Percentiles rank a stretch among this genome's conserved stretches.
Evolutionary conservation across 1,140 invertebrate genomes (phyloP).

Genomic region (Nixonia krombeini): DNA sequence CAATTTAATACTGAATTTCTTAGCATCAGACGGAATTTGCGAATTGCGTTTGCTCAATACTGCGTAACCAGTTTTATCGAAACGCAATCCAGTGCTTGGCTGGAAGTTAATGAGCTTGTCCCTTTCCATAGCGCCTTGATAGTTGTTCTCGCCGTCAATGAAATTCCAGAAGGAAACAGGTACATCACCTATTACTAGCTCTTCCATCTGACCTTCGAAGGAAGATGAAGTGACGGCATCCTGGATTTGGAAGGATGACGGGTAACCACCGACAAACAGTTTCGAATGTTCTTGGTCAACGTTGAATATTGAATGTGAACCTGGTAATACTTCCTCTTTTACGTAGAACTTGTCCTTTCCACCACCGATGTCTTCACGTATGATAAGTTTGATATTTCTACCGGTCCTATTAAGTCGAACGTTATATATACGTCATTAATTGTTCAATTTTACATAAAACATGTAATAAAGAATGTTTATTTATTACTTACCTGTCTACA

Average conservation of each 20-base stretch:
- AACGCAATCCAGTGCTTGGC: slow-evolving; percentile 81
- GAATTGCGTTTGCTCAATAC: slow-evolving; percentile 76
- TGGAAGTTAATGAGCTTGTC: slow-evolving; percentile 77
- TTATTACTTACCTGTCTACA: slow-evolving; percentile 81
- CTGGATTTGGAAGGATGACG: slow-evolving; percentile 79
- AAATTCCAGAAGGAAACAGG: slow-evolving; percentile 97
- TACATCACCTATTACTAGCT: slow-evolving; percentile 88
- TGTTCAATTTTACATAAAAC: not conserved
- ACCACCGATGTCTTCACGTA: slow-evolving; percentile 82
- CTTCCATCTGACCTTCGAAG: slow-evolving; percentile 93
- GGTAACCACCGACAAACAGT: slow-evolving; percentile 92
- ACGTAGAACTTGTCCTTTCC: slow-evolving; percentile 73
- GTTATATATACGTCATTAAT: not conserved
- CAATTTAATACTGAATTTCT: slow-evolving; percentile 75
- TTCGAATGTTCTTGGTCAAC: slow-evolving; percentile 87
- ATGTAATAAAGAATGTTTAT: not conserved
- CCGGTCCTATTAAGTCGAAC: slow-evolving; percentile 83
- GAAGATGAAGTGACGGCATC: slow-evolving; percentile 78
- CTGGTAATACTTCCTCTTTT: slow-evolving; percentile 77
- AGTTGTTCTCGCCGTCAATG: slow-evolving; percentile 82
- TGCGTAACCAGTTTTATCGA: slow-evolving; percentile 89
- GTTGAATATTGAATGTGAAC: slow-evolving; percentile 87
- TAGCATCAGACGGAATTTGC: slow-evolving; percentile 73
- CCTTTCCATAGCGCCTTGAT: slow-evolving; percentile 80
- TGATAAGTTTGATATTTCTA: slow-evolving; percentile 83